These are phyloP conservation scores for Metridium senile DNA, from an alignment of 92 coral and sea anemone species.

Conservation along the genomic window DNA sequence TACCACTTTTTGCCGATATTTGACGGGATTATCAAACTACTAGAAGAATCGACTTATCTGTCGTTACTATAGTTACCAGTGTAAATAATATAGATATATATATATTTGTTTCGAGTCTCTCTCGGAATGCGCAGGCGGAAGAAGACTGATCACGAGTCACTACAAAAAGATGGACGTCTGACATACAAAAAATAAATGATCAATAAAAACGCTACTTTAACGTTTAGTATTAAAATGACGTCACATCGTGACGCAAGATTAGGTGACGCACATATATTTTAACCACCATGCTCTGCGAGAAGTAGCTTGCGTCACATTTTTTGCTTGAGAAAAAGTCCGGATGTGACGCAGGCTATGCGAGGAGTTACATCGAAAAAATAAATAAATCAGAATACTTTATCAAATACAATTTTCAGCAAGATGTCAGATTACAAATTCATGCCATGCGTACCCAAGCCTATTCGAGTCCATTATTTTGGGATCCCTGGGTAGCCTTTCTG, in stretches of 20 bases:
- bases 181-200: neutral
- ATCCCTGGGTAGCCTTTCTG: too few relatives aligned
- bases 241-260: slow-evolving; percentile 5
- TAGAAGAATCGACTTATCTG: too few relatives aligned
- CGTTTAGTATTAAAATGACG: neutral
- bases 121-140: neutral
- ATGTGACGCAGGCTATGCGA: too few relatives aligned
- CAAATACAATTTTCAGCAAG: neutral
- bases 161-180: slow-evolving; percentile 3
- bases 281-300: neutral
- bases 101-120: neutral
- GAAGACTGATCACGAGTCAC: slow-evolving; percentile 12
- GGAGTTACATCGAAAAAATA: too few relatives aligned
- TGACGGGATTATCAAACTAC: neutral
- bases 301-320: too few relatives aligned
- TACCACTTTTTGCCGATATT: neutral
- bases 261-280: neutral
- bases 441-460: too few relatives aligned
- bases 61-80: neutral
- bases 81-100: neutral
- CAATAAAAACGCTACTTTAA: neutral
- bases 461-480: too few relatives aligned
- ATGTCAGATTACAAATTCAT: too few relatives aligned
- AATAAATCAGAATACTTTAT: neutral
- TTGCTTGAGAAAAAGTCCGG: too few relatives aligned